These are phyloP conservation scores for Smittia sp. DNA, from an alignment of 2,888 invertebrate genomes.

Conservation along the genomic window DNA sequence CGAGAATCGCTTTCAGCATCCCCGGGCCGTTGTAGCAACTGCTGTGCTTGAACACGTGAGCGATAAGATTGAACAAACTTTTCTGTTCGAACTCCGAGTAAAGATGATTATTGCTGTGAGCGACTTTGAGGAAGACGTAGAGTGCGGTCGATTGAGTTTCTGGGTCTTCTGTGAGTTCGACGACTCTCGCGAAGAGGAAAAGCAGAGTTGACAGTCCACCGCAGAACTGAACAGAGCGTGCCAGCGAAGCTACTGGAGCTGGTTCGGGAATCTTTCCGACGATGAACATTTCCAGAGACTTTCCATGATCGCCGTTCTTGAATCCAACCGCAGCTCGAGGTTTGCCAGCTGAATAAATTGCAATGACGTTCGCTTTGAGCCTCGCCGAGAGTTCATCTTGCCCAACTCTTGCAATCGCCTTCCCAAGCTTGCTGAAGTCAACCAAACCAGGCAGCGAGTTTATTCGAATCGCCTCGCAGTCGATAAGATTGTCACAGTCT, in stretches of 20 bases:
- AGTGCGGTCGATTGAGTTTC: slow-evolving; percentile 64
- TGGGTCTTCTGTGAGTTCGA: slow-evolving; percentile 61
- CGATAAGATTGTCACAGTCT: slow-evolving; percentile 50
- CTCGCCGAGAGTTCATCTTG: slow-evolving; percentile 43
- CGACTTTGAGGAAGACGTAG: slow-evolving; percentile 59
- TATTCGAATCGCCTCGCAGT: slow-evolving; percentile 49
- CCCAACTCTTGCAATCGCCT: slow-evolving; percentile 46
- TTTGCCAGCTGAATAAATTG: slow-evolving; percentile 63
- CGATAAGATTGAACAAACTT: slow-evolving; percentile 59
- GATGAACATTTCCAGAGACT: slow-evolving; percentile 48
- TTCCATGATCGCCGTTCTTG: slow-evolving; percentile 44
- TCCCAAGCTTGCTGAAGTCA: slow-evolving; percentile 47
- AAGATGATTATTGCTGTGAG: slow-evolving; percentile 61
- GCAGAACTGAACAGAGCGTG: slow-evolving; percentile 49
- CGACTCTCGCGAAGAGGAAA: slow-evolving; percentile 68
- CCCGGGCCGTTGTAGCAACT: slow-evolving; percentile 59
- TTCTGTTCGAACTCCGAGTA: slow-evolving; percentile 61
- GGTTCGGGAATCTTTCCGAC: slow-evolving; percentile 48
- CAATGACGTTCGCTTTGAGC: slow-evolving; percentile 47
- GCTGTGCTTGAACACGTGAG: slow-evolving; percentile 62
- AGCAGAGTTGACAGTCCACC: slow-evolving; percentile 66
- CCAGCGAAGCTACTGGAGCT: slow-evolving; percentile 48
- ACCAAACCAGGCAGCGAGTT: slow-evolving; percentile 51
- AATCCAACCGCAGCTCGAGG: slow-evolving; percentile 56
- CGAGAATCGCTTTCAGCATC: slow-evolving; percentile 64